Percentiles rank a stretch among this genome's conserved stretches.
phyloP scores from a whole-genome alignment of 2,888 invertebrate species.

The Eucriotettix oculatus region DNA sequence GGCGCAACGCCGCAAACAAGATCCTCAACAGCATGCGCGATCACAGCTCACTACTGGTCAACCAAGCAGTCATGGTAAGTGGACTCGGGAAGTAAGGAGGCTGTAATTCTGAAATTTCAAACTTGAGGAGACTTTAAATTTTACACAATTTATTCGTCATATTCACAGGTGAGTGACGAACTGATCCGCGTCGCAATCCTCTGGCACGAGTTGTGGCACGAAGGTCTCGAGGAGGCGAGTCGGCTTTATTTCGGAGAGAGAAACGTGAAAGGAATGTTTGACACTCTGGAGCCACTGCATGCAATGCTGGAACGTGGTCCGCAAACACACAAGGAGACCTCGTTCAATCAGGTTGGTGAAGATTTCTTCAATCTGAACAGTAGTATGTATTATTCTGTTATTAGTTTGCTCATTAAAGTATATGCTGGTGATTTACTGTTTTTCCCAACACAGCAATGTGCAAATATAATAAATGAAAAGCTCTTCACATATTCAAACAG shows the following conservation, averaged over 20 bases:
- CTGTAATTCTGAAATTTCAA: neutral
- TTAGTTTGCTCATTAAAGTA: no score
- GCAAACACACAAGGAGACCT: conserved; percentile 89
- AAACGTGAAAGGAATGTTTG: conserved; percentile 93
- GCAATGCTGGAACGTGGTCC: conserved; percentile 87
- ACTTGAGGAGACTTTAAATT: no score
- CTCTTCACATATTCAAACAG: neutral
- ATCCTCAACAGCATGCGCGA: conserved; percentile 92
- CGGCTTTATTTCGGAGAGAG: conserved; percentile 89
- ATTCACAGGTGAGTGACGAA: conserved; percentile 58
- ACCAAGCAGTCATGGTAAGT: conserved; percentile 86
- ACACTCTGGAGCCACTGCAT: conserved; percentile 86
- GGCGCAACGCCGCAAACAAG: conserved; percentile 83
- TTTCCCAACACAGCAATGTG: no score
- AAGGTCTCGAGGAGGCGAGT: conserved; percentile 89
- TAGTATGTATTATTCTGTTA: neutral
- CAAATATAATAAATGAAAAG: no score
- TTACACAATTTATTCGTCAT: neutral
- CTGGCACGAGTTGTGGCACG: conserved; percentile 99
- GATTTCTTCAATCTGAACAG: neutral
- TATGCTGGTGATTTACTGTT: no score
- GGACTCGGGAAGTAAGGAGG: neutral
- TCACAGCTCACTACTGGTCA: conserved; percentile 78
- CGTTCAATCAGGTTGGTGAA: conserved; percentile 60
- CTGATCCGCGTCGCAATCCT: conserved; percentile 93